phyloP scores from a whole-genome alignment of 2,797 vertebrate species.

The Sebastes iracundus region DNA sequence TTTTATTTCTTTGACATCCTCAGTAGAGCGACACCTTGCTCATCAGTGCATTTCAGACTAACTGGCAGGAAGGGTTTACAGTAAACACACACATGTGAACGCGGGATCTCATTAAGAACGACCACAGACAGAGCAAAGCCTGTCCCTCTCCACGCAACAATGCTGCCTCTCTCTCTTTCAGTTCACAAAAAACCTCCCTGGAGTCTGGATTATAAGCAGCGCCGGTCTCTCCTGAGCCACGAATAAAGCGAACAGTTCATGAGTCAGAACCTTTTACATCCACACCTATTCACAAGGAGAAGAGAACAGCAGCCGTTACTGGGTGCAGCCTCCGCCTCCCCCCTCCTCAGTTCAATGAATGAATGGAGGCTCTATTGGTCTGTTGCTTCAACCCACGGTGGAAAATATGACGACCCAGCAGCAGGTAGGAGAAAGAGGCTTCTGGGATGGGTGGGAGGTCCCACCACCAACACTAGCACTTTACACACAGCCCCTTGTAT shows the following conservation, averaged over 20 bases:
- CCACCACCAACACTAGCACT: slow-evolving; percentile 7
- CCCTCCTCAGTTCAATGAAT: slow-evolving; percentile 50
- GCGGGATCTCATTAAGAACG: slow-evolving; percentile 46
- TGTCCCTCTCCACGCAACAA: slow-evolving; percentile 47
- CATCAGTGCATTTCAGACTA: slow-evolving; percentile 34
- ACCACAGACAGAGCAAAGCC: slow-evolving; percentile 30
- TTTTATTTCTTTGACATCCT: background rate
- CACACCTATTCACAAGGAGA: slow-evolving; percentile 58
- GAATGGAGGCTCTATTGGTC: slow-evolving; percentile 78
- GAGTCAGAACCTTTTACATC: slow-evolving; percentile 53
- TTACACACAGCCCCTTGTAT: slow-evolving; percentile 28
- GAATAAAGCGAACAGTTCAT: slow-evolving; percentile 57
- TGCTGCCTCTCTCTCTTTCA: slow-evolving; percentile 48
- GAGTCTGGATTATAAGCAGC: slow-evolving; percentile 41
- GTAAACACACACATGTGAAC: slow-evolving; percentile 42
- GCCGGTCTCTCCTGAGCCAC: slow-evolving; percentile 37
- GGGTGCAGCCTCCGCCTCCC: slow-evolving; percentile 47
- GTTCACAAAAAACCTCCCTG: slow-evolving; percentile 25
- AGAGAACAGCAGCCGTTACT: slow-evolving; percentile 47
- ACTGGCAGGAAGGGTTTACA: slow-evolving; percentile 40
- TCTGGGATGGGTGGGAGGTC: slow-evolving; percentile 45
- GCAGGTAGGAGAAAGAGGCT: slow-evolving; percentile 73
- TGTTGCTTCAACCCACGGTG: slow-evolving; percentile 70
- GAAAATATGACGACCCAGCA: slow-evolving; percentile 75
- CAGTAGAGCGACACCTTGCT: slow-evolving; percentile 6